These are phyloP conservation scores for Pseudoips prasinana DNA, from an alignment of 2,888 invertebrate species.

Conservation along the genomic window DNA sequence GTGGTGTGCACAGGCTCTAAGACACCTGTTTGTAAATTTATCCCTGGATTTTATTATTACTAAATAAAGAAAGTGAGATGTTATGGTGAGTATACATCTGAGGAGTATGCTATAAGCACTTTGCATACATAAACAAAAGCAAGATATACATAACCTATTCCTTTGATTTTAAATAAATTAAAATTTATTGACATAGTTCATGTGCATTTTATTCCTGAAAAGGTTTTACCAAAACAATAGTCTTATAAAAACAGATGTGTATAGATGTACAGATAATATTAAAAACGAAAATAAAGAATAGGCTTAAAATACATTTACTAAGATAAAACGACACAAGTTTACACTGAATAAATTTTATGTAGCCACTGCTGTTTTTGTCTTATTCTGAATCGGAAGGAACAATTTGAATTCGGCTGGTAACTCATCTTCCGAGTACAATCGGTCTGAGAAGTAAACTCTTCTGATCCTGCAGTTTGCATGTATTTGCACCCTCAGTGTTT, in stretches of 20 bases:
- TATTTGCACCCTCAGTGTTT: conserved; percentile 94
- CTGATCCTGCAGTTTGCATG: conserved; percentile 97
- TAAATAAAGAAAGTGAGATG: too few species aligned
- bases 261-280: conserved; percentile 33
- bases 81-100: too few species aligned
- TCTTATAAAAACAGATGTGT: conserved; percentile 35
- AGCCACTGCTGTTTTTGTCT: conserved; percentile 80
- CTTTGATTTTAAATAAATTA: too few species aligned
- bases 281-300: conserved; percentile 51
- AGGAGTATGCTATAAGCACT: too few species aligned
- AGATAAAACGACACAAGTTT: conserved; percentile 26
- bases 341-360: conserved; percentile 51
- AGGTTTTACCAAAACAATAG: conserved; percentile 6
- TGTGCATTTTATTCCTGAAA: conserved; percentile 19
- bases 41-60: too few species aligned
- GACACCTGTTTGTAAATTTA: too few species aligned
- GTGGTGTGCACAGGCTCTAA: too few species aligned
- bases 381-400: conserved; percentile 95
- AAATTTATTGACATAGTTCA: too few species aligned
- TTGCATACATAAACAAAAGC: too few species aligned
- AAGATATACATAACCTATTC: too few species aligned
- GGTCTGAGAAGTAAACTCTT: conserved; percentile 94
- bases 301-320: conserved; percentile 65
- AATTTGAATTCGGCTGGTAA: conserved; percentile 97
- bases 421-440: conserved; percentile 96